Conservation (phyloP, 2,888 invertebrate genomes). For the Tipula vernalis region DNA sequence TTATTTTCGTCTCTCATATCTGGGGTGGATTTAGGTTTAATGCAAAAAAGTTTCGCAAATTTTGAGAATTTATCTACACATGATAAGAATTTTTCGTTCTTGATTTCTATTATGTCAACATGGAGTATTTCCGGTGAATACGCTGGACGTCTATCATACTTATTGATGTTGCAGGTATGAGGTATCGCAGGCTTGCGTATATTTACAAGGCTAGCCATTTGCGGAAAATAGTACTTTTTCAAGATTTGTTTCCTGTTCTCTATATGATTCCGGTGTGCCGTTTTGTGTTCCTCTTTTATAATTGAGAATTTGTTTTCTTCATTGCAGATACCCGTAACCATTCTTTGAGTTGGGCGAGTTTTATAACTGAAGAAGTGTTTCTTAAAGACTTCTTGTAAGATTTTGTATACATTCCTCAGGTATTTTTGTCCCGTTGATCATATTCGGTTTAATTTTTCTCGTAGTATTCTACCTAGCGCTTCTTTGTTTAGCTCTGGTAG, state of each 20-base stretch:
- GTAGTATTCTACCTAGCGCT: background rate
- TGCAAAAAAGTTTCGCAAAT: background rate
- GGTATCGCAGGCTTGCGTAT: background rate
- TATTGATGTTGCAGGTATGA: background rate
- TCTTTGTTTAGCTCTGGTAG: background rate
- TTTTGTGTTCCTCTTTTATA: background rate
- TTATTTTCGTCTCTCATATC: too few species aligned
- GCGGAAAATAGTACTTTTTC: too few species aligned
- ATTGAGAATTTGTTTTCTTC: background rate
- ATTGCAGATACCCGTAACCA: background rate
- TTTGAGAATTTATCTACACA: background rate
- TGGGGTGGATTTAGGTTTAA: background rate
- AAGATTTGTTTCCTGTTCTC: background rate
- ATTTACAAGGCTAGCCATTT: background rate
- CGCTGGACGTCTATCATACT: background rate
- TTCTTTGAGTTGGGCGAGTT: background rate
- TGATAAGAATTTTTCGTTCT: background rate
- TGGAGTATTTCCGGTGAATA: background rate
- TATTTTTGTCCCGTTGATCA: background rate
- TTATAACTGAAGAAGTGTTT: background rate
- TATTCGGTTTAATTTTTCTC: background rate
- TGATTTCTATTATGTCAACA: background rate
- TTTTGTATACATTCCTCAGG: background rate
- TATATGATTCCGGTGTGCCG: background rate
- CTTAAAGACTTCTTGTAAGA: background rate